Conservation (phyloP, 1,140 invertebrate species). For the Polypedilum vanderplanki region DNA sequence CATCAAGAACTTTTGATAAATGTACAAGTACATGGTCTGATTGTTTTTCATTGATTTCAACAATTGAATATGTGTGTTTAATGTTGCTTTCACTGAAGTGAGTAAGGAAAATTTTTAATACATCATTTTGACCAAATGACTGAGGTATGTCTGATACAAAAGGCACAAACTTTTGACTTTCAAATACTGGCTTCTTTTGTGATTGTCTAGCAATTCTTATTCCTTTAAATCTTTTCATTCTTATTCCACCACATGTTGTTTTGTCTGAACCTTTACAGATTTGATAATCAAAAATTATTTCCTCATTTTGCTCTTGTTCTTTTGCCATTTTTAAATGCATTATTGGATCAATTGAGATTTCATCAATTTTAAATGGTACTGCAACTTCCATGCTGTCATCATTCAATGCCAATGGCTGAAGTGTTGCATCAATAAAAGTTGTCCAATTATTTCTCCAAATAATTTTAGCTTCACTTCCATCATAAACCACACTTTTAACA, state of each 20-base stretch:
- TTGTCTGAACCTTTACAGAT: slow-evolving; percentile 60
- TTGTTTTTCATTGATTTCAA: slow-evolving; percentile 47
- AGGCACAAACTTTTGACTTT: slow-evolving; percentile 70
- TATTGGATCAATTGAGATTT: slow-evolving; percentile 68
- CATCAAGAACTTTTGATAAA: too few species aligned
- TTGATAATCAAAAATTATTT: slow-evolving; percentile 40
- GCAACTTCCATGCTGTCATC: slow-evolving; percentile 67
- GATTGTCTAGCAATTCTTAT: slow-evolving; percentile 58
- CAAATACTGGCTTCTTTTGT: slow-evolving; percentile 57
- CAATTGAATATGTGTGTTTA: slow-evolving; percentile 59
- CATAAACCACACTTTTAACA: slow-evolving; percentile 40
- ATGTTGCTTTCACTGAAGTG: slow-evolving; percentile 70
- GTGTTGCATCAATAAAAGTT: slow-evolving; percentile 90
- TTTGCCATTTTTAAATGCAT: slow-evolving; percentile 51
- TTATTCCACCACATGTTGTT: slow-evolving; percentile 76
- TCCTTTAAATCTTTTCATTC: slow-evolving; percentile 72
- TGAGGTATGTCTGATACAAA: slow-evolving; percentile 47
- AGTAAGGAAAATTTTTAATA: slow-evolving; percentile 48
- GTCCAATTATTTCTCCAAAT: slow-evolving; percentile 79
- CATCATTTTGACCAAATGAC: slow-evolving; percentile 40
- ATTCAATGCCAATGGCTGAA: slow-evolving; percentile 83
- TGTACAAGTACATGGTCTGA: too few species aligned
- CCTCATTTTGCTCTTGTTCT: slow-evolving; percentile 40
- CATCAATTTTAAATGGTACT: slow-evolving; percentile 78
- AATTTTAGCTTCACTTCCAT: slow-evolving; percentile 48